Conservation (phyloP, 2,113 vertebrate species). For the Rattus rattus region DNA sequence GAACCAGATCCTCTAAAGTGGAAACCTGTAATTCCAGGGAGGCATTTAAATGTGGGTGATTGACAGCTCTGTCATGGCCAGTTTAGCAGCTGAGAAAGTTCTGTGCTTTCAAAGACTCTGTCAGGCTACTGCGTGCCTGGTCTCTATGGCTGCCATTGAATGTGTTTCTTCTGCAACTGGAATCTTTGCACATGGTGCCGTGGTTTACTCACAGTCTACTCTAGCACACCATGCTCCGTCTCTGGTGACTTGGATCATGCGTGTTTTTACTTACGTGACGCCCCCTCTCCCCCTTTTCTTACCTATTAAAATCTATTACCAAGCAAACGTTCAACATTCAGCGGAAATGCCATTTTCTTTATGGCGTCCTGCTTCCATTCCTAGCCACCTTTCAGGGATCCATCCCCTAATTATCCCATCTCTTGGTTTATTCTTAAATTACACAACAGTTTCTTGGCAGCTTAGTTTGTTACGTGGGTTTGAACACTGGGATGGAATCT, state of each 20-base stretch:
- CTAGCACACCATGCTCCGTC: accelerated
- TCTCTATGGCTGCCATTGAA: not conserved
- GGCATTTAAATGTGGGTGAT: constrained; percentile 62
- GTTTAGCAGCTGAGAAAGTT: constrained; percentile 49
- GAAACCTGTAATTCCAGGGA: constrained; percentile 69
- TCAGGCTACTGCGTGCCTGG: not conserved
- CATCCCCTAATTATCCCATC: not conserved
- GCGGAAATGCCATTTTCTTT: not conserved
- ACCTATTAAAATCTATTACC: not conserved
- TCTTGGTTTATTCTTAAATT: not conserved
- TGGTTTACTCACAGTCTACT: not conserved
- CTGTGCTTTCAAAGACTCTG: constrained; percentile 24
- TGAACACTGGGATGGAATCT: not conserved
- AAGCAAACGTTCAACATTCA: not conserved
- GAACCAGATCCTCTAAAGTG: constrained; percentile 65
- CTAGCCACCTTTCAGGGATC: not conserved
- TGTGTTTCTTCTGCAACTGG: not conserved
- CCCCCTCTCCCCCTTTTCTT: not conserved
- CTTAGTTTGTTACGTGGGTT: not conserved
- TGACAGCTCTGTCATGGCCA: constrained; percentile 57
- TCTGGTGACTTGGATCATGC: not conserved
- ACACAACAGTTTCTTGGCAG: not conserved
- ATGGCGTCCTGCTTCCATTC: not conserved
- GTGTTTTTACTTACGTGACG: not conserved
- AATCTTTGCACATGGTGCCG: not conserved